Conservation (phyloP, 1,140 invertebrate genomes). For the Drosophila simulans region DNA sequence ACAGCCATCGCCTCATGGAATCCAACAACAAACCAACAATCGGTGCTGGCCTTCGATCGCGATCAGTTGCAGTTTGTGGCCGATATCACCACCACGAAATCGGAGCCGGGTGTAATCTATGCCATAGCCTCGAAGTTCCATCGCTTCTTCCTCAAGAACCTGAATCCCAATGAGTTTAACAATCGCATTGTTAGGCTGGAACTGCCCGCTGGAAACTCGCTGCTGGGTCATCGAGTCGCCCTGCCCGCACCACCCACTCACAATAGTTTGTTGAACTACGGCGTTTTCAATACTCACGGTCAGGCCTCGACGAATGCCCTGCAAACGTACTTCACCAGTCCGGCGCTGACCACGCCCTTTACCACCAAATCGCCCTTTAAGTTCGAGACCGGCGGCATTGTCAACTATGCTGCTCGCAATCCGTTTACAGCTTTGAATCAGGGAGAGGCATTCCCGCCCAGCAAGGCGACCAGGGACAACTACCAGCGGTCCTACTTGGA, state of each 20-base stretch:
- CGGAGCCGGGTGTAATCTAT: constrained; percentile 89
- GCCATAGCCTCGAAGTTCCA: constrained; percentile 90
- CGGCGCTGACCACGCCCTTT: constrained; percentile 52
- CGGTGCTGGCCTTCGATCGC: constrained; percentile 87
- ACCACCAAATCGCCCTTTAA: constrained; percentile 70
- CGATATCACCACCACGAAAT: constrained; percentile 88
- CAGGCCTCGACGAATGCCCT: constrained; percentile 51
- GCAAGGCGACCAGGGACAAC: constrained; percentile 65
- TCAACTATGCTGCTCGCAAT: constrained; percentile 63
- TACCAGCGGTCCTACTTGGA: constrained; percentile 71
- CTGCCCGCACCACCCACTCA: constrained; percentile 46
- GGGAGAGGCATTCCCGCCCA: constrained; percentile 76
- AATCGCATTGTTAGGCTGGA: constrained; percentile 87
- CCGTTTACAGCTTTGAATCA: constrained; percentile 79
- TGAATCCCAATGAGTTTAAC: constrained; percentile 87
- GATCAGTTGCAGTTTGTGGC: constrained; percentile 90
- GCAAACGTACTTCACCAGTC: constrained; percentile 66
- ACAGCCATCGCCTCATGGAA: constrained; percentile 92
- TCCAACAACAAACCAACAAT: constrained; percentile 89
- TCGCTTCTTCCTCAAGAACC: constrained; percentile 89
- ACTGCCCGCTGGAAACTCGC: constrained; percentile 39
- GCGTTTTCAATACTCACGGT: constrained; percentile 40
- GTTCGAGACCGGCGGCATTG: constrained; percentile 63
- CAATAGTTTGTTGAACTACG: constrained; percentile 60
- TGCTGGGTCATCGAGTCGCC: constrained; percentile 28